Evolutionary conservation across 2,888 invertebrate genomes (phyloP).

Genomic region (Pegoplata infirma): DNA sequence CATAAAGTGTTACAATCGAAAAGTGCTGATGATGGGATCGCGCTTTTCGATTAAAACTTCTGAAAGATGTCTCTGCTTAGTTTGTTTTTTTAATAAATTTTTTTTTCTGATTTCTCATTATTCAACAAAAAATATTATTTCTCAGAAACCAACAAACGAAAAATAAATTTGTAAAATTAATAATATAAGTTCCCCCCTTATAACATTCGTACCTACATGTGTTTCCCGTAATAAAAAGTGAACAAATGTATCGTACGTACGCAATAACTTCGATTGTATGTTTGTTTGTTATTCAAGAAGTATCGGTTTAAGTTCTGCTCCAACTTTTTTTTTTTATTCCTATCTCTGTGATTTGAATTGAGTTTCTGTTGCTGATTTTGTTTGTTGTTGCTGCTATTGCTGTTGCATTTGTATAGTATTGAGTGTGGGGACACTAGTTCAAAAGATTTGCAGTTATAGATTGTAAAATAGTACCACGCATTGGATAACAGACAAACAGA

Average conservation of each 20-base stretch:
- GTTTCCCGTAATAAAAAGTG: no score
- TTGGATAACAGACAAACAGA: slow-evolving; percentile 33
- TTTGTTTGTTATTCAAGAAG: slow-evolving; percentile 68
- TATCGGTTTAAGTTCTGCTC: slow-evolving; percentile 67
- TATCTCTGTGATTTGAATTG: slow-evolving; percentile 44
- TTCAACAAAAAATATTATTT: no score
- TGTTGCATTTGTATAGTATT: slow-evolving; percentile 38
- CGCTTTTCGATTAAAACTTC: no score
- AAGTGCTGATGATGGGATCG: no score
- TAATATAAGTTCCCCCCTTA: no score
- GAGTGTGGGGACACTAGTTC: slow-evolving; percentile 59
- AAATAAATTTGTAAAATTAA: no score
- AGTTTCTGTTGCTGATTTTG: slow-evolving; percentile 27
- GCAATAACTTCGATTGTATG: slow-evolving; percentile 53
- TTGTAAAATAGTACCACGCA: slow-evolving; percentile 59
- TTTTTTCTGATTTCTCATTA: no score
- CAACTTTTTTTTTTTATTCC: slow-evolving; percentile 26
- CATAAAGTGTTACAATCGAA: no score
- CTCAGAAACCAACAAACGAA: no score
- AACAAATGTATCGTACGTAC: slow-evolving; percentile 43
- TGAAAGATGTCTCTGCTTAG: no score
- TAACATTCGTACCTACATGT: slow-evolving; percentile 2
- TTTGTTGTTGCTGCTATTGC: not conserved
- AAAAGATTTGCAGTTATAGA: slow-evolving; percentile 62
- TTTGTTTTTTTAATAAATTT: no score